phyloP scores from a whole-genome alignment of 2,797 vertebrate species.

The Enteromius trimaculatus region DNA sequence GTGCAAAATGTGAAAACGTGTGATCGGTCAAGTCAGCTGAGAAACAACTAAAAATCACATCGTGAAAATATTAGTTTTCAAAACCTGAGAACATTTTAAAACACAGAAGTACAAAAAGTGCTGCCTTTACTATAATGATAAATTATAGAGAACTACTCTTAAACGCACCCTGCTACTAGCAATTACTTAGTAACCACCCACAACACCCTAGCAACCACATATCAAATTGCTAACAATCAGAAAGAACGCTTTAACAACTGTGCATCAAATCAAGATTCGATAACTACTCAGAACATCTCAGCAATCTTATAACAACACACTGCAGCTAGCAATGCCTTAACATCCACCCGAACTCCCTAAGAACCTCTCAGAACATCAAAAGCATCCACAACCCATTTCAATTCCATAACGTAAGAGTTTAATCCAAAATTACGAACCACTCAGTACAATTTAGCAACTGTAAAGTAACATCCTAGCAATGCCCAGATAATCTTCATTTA shows the following conservation, averaged over 20 bases:
- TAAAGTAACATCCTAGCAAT: no score
- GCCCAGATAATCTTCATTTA: no score
- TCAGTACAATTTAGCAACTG: neutral
- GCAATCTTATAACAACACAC: neutral
- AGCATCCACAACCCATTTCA: no score
- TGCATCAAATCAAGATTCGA: neutral
- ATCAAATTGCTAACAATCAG: neutral
- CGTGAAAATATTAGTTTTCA: no score
- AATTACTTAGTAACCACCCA: neutral
- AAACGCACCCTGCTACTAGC: neutral
- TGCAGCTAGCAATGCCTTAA: neutral
- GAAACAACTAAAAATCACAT: neutral
- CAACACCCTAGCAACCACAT: neutral
- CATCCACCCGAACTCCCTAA: neutral
- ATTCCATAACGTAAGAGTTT: no score
- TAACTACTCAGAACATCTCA: neutral
- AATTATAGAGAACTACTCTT: no score
- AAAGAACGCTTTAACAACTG: neutral
- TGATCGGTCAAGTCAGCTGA: neutral
- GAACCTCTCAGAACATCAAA: neutral
- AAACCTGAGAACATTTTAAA: neutral
- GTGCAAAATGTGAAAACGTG: neutral
- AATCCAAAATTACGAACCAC: no score
- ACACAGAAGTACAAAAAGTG: neutral
- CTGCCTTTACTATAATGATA: no score